phyloP scores from a whole-genome alignment of 2,888 invertebrate genomes.

The Ischnura elegans region DNA sequence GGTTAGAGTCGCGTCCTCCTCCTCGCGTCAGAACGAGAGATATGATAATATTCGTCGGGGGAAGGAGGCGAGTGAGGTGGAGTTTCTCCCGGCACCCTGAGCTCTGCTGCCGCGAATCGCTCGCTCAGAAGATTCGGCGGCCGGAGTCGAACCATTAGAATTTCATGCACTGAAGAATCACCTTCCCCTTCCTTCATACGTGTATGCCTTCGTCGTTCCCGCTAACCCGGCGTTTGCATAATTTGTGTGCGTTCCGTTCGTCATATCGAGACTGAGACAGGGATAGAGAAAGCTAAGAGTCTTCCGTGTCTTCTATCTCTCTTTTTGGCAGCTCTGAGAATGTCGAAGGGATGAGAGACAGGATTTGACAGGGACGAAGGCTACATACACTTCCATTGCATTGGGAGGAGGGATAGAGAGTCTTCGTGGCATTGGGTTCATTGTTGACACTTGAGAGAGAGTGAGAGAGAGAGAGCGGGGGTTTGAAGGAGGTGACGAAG shows the following conservation, averaged over 20 bases:
- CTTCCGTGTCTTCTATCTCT: neutral
- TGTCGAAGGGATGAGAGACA: neutral
- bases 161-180: constrained; percentile 11
- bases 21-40: neutral
- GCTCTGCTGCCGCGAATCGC: neutral
- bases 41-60: neutral
- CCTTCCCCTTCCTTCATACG: neutral
- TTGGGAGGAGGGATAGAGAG: neutral
- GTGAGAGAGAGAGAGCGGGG: too few relatives aligned
- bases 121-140: neutral
- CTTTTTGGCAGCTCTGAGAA: neutral
- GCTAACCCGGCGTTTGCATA: neutral
- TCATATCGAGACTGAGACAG: constrained; percentile 8
- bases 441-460: constrained; percentile 32
- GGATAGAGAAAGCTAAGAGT: too few relatives aligned
- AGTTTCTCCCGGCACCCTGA: neutral
- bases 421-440: neutral
- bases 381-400: neutral
- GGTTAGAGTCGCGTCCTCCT: neutral
- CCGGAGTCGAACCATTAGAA: neutral
- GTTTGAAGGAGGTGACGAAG: neutral
- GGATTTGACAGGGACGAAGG: neutral
- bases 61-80: neutral
- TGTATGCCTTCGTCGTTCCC: too few relatives aligned
- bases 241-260: constrained; percentile 6